These are phyloP conservation scores for Elaphurus davidianus DNA, from an alignment of 2,113 vertebrate species.

Conservation along the genomic window DNA sequence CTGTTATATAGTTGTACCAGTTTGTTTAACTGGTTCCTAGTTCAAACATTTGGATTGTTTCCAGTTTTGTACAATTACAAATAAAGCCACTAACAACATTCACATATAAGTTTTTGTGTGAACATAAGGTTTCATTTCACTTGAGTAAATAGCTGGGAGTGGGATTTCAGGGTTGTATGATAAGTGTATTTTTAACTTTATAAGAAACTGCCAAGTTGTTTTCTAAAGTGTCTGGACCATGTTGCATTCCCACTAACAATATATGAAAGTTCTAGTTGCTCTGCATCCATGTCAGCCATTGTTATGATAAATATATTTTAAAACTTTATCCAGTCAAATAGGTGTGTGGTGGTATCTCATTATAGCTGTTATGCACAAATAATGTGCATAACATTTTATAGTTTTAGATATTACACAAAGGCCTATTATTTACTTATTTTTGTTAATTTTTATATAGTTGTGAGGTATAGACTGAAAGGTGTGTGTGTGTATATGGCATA, in stretches of 20 bases:
- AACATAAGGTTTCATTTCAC: slow-evolving; percentile 18
- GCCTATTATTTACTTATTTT: not conserved
- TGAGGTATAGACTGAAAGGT: not conserved
- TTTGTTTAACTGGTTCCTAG: not conserved
- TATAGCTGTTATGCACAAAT: not conserved
- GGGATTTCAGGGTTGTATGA: not conserved
- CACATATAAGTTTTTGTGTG: not conserved
- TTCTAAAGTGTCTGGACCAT: not conserved
- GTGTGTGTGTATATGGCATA: not conserved
- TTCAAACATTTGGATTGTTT: slow-evolving; percentile 16
- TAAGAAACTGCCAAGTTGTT: slow-evolving; percentile 9
- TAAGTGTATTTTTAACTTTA: slow-evolving; percentile 11
- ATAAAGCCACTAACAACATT: slow-evolving; percentile 35
- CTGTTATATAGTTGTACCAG: not conserved
- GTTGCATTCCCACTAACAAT: not conserved
- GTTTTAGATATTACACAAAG: not conserved
- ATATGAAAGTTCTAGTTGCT: not conserved
- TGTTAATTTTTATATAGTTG: not conserved
- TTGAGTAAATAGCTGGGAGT: slow-evolving; percentile 37
- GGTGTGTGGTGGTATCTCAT: not conserved
- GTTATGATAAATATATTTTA: not conserved
- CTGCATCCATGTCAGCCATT: not conserved
- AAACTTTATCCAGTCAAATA: not conserved
- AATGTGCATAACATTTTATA: not conserved
- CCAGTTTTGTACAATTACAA: slow-evolving; percentile 40